Percentiles rank a stretch among this genome's conserved stretches.
Conservation (phyloP, 2,888 invertebrate species). For the Molanna angustata region DNA sequence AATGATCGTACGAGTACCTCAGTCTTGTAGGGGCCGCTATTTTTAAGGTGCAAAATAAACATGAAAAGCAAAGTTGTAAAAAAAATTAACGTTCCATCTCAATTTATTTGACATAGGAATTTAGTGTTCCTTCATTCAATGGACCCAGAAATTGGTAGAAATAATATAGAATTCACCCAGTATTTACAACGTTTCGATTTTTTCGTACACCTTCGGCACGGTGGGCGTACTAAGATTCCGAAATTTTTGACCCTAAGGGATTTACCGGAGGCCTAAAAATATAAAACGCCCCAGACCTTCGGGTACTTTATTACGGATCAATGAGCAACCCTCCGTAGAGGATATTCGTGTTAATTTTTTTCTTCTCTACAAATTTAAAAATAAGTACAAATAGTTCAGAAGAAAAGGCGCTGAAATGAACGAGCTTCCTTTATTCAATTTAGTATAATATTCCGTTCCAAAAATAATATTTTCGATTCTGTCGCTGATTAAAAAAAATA, state of each 20-base stretch:
- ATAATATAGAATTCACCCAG: conserved; percentile 3
- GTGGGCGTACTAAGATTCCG: no score
- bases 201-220: background rate
- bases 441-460: no score
- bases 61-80: background rate
- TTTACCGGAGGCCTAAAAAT: conserved; percentile 2
- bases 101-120: conserved; percentile 7
- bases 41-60: background rate
- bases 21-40: no score
- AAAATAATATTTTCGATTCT: no score
- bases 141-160: conserved; percentile 2
- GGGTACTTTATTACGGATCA: conserved; percentile 7
- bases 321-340: background rate
- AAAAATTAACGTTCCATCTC: conserved; percentile 5
- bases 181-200: conserved; percentile 8
- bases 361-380: background rate
- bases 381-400: background rate
- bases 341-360: background rate
- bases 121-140: conserved; percentile 9
- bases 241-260: conserved; percentile 8
- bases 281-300: conserved; percentile 1
- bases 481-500: no score
- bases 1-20: no score
- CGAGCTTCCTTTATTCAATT: no score
- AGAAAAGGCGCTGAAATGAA: no score